Conservation (phyloP, 2,113 vertebrate species). For the Dunckerocampus dactyliophorus region DNA sequence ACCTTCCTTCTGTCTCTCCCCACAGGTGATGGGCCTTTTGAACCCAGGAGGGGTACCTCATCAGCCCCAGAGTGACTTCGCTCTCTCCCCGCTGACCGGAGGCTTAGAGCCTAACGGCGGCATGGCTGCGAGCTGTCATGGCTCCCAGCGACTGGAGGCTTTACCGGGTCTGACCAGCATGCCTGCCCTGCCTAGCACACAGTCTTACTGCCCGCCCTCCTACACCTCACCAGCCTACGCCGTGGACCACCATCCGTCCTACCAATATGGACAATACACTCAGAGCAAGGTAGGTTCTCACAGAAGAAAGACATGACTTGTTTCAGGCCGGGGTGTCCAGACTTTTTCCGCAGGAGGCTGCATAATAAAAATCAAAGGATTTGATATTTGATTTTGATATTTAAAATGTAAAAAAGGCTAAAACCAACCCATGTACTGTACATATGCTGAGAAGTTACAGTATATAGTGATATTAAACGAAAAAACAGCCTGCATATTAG, state of each 20-base stretch:
- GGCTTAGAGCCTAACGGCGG: constrained; percentile 89
- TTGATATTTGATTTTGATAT: no score
- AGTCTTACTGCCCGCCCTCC: constrained; percentile 94
- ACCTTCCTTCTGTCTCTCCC: constrained; percentile 6
- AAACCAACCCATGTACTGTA: no score
- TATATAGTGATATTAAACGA: no score
- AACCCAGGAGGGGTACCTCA: constrained; percentile 94
- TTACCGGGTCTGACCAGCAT: constrained; percentile 80
- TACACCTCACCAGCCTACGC: constrained; percentile 92
- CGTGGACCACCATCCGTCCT: constrained; percentile 91
- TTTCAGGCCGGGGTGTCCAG: no score
- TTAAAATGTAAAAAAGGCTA: no score
- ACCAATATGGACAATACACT: constrained; percentile 96
- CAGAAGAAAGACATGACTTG: no score
- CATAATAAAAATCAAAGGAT: no score
- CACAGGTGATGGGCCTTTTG: constrained; percentile 95
- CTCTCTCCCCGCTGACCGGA: constrained; percentile 91
- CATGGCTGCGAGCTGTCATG: constrained; percentile 89
- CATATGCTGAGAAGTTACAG: no score
- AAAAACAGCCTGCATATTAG: no score
- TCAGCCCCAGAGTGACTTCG: constrained; percentile 95
- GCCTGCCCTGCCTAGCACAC: constrained; percentile 85
- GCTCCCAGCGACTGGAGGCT: constrained; percentile 91
- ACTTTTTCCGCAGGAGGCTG: no score
- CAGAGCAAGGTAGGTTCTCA: constrained; percentile 86